Conservation (phyloP, 2,888 invertebrate genomes). For the Thalpophila matura region DNA sequence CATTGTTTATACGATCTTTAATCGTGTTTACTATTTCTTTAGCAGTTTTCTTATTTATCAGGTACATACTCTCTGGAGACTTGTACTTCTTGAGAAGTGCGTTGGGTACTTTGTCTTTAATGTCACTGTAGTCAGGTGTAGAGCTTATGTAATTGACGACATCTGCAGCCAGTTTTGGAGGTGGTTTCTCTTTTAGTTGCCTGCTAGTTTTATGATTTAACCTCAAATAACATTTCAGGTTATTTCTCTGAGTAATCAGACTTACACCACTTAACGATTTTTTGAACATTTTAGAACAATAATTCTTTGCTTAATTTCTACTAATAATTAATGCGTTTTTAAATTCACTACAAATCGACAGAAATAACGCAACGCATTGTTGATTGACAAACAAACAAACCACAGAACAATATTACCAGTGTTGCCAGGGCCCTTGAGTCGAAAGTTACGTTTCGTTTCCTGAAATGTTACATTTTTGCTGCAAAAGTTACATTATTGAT, state of each 20-base stretch:
- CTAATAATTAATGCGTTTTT: no score
- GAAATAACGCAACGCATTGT: no score
- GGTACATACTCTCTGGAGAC: conserved; percentile 81
- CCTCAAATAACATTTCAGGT: conserved; percentile 62
- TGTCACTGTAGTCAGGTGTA: conserved; percentile 72
- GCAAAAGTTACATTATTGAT: no score
- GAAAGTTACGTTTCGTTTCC: no score
- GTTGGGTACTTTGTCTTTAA: conserved; percentile 80
- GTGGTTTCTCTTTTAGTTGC: conserved; percentile 69
- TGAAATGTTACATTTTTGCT: no score
- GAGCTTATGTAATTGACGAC: conserved; percentile 79
- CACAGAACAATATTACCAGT: no score
- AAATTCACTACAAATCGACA: no score
- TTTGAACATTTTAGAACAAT: conserved; percentile 49
- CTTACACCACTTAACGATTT: conserved; percentile 22
- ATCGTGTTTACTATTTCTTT: conserved; percentile 78
- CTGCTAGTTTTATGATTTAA: conserved; percentile 74
- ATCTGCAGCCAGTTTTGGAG: conserved; percentile 75
- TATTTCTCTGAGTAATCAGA: conserved; percentile 28
- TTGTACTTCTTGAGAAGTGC: conserved; percentile 81
- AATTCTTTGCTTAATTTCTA: neutral
- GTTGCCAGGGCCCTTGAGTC: no score
- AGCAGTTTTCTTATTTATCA: conserved; percentile 83
- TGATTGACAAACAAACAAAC: no score
- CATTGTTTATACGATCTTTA: conserved; percentile 71